These are phyloP conservation scores for Rhagonycha lutea DNA, from an alignment of 2,888 invertebrate genomes.

Conservation along the genomic window DNA sequence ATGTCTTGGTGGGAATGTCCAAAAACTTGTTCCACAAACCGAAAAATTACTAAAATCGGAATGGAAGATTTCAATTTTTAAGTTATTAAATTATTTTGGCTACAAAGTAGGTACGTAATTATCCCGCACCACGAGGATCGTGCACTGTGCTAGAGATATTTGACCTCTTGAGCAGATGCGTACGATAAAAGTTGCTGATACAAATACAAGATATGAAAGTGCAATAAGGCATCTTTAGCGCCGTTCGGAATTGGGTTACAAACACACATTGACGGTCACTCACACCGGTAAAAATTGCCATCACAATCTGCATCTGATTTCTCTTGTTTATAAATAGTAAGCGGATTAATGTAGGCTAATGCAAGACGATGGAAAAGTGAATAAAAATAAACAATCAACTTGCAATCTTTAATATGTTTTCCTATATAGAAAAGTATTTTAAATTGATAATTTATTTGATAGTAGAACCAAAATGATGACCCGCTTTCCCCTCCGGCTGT, in stretches of 20 bases:
- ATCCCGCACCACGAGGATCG: conserved; percentile 9
- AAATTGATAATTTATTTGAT: not conserved
- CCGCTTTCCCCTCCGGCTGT: not conserved
- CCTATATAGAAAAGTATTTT: not conserved
- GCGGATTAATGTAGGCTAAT: conserved; percentile 37
- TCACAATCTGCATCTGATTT: conserved; percentile 43
- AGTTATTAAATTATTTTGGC: not conserved
- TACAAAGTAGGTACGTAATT: not conserved
- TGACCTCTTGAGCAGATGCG: conserved; percentile 26
- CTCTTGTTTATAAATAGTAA: conserved; percentile 47
- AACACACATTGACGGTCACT: conserved; percentile 45
- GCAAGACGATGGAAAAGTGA: conserved; percentile 27
- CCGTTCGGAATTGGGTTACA: conserved; percentile 47
- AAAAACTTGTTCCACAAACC: not conserved
- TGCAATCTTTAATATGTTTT: conserved; percentile 10
- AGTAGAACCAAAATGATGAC: not conserved
- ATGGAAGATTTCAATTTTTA: not conserved
- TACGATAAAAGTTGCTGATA: conserved; percentile 27
- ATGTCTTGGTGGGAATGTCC: not conserved
- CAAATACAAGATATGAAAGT: conserved; percentile 37
- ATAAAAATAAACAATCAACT: conserved; percentile 22
- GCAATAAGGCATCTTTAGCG: conserved; percentile 39
- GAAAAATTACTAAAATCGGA: not conserved
- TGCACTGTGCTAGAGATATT: conserved; percentile 18
- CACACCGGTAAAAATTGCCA: conserved; percentile 36